Evolutionary conservation across 2,888 invertebrate genomes (phyloP).

Genomic region (Papilio elwesi): DNA sequence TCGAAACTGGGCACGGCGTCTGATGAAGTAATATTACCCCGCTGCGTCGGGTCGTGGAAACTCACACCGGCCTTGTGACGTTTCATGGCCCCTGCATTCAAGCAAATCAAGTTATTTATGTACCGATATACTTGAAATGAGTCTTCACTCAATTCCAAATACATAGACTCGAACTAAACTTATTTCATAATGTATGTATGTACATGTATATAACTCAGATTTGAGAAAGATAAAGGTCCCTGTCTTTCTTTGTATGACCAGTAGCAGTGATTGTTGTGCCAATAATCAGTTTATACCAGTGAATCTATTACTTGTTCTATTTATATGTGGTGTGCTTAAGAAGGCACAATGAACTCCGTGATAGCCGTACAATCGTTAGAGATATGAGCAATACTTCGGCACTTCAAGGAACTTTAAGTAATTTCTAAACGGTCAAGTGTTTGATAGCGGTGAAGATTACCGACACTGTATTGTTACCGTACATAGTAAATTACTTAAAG

Average conservation of each 20-base stretch:
- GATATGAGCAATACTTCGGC: slow-evolving; percentile 1
- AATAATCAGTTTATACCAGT: background rate
- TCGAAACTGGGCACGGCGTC: slow-evolving; percentile 64
- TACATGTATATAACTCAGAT: no score
- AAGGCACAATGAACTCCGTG: slow-evolving; percentile 18
- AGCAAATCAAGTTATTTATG: background rate
- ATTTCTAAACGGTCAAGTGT: background rate
- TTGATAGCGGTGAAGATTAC: slow-evolving; percentile 4
- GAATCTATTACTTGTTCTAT: background rate
- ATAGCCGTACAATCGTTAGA: background rate
- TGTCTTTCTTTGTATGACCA: background rate
- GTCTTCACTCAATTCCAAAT: no score
- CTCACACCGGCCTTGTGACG: slow-evolving; percentile 85
- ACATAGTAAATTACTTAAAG: background rate
- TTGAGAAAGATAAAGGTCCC: no score
- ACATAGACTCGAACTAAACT: no score
- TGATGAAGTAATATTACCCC: slow-evolving; percentile 62
- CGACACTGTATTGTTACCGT: background rate
- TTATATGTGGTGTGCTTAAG: background rate
- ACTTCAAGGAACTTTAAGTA: background rate
- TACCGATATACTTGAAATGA: no score
- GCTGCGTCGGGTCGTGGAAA: slow-evolving; percentile 83
- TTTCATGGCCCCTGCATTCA: slow-evolving; percentile 81
- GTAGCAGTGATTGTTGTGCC: background rate
- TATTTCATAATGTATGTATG: no score